A percentile compares a stretch with the other conserved stretches of the same genome.
Evolutionary conservation across 1,140 invertebrate genomes (phyloP).

Genomic region (Hyposmocoma kahamanoa): DNA sequence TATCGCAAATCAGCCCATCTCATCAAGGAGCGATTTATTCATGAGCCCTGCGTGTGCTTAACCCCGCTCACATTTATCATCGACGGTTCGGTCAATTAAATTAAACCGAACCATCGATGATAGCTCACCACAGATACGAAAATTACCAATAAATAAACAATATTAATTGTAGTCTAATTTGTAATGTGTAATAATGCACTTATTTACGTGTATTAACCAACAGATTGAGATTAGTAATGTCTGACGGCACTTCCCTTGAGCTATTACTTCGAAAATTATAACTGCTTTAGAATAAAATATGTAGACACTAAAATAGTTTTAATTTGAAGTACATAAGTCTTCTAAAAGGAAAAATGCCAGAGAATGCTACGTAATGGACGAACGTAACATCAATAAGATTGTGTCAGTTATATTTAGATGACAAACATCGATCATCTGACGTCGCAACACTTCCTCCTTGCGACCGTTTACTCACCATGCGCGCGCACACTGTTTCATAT

Average conservation of each 20-base stretch:
- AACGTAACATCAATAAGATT: no score
- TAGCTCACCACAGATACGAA: conserved; percentile 39
- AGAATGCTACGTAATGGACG: no score
- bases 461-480: conserved; percentile 33
- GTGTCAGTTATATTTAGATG: no score
- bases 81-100: conserved; percentile 64
- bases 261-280: no score
- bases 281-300: no score
- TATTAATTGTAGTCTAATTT: conserved; percentile 64
- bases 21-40: conserved; percentile 60
- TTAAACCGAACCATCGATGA: conserved; percentile 59
- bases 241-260: no score
- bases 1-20: conserved; percentile 70
- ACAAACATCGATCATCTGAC: conserved; percentile 52
- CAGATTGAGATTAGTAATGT: no score
- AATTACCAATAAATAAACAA: conserved; percentile 46
- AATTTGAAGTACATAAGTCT: no score
- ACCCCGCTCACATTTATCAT: conserved; percentile 66
- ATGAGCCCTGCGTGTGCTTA: conserved; percentile 57
- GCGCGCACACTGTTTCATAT: no score
- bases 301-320: no score
- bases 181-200: conserved; percentile 45
- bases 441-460: conserved; percentile 34
- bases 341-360: no score
- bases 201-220: no score